Evolutionary conservation across 1,140 invertebrate genomes (phyloP), one percentile per base, ranked within the genome.

Genomic region (Copidosoma floridanum): DNA sequence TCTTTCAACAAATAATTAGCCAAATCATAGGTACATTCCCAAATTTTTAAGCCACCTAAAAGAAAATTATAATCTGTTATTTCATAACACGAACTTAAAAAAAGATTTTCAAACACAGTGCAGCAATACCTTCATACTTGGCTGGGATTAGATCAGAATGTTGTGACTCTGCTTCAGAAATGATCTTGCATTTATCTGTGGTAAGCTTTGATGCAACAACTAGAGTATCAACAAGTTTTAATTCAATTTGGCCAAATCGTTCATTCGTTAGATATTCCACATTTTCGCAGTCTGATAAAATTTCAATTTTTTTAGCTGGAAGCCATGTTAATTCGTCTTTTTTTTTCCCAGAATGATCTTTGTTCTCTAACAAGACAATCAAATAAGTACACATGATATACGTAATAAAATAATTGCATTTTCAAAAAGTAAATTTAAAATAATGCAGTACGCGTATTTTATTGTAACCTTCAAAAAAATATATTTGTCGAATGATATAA

Each of bases 1-100:
- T 84, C 73, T 53, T 82, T 69, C 8, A 80, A 62, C 23, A 91
- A 68, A 73, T 88, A 92, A 53, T 85, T 73, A 26, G 86, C 69
- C 44, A 95, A 73, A 72, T 94, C 92, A 72, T 85, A 83, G 16
- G 89, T 93, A 67, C 92, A 92, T 78, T 95, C 92, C 93, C 93
- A 95, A 57, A 94, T 85, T 83, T 94, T 94, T 21, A 92, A 80
- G 14, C 93, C 93, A 66, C 92, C 91, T 93, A 68, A 46, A 76
- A 60, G 41, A 62, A 58, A 68, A 53, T 12, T 41, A 41, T 58
- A 41, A 63, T 58, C 32, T 54, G 37, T 18, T 60, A 62, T 41
- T 59, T 65, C 37, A 60, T 62, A 50, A 20, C 41, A 27, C 23
- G n/a, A n/a, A n/a, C n/a, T n/a, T n/a, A n/a, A n/a, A n/a, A n/a